Evolutionary conservation across 2,797 vertebrate genomes (phyloP), one percentile per base, ranked within the genome.

Genomic region (Microctenopoma lineatum): DNA sequence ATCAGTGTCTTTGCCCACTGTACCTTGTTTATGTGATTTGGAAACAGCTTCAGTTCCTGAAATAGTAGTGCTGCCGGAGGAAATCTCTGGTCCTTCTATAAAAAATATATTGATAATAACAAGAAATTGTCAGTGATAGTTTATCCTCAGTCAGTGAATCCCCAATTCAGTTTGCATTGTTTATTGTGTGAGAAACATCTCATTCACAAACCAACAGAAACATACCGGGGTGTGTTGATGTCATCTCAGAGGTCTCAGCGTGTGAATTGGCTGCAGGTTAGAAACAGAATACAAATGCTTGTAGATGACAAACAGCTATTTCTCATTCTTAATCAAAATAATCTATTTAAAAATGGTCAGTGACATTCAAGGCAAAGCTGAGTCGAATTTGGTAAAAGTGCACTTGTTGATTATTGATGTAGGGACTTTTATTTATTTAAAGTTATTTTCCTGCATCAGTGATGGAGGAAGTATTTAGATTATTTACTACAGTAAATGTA

Each of bases 21-120:
- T 46, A 86, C 82, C 77, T 85, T 76, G 8, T 70, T 77, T 66
- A 29, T 29, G 54, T 42, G 64, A 59, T 66, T 73, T 79, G 4
- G 55, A 67, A 57, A 64, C 34, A 32, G 21, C 16, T 1, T 41
- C 60, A 15, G 25, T 41, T 27, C 67, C 71, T 59, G 71, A 54
- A 32, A 26, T 58, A 34, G 11, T 51, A 44, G 25, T 0, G 14
- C 15, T 56, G 32, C n/a, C 48, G 29, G 64, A 65, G 56, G 53
- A 46, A 21, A 54, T 41, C 41, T 44, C 52, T 59, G 61, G 21
- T 56, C 18, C 65, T 32, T 70, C 64, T 79, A 55, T 39, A 59
- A 25, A 56, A 62, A 59, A 41, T 47, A 74, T 7, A 38, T 16
- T 27, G 9, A 47, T 32, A 14, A 21, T 21, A 21, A 21, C 21